These are phyloP conservation scores for Lypha dubia DNA, from an alignment of 2,888 invertebrate species.

Conservation along the genomic window DNA sequence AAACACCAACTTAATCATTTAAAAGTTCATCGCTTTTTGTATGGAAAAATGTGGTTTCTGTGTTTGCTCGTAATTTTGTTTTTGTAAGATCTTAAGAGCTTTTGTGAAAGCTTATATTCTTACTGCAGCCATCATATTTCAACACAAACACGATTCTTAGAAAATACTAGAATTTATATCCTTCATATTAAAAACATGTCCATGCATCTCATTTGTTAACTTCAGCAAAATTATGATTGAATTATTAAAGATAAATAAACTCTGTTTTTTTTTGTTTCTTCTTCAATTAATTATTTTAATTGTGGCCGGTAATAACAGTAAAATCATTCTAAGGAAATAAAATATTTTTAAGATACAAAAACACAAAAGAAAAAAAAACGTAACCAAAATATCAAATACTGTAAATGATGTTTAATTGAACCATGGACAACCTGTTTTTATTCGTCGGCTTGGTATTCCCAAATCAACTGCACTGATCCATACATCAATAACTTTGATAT, in stretches of 20 bases:
- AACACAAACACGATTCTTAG: background rate
- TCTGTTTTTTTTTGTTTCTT: no score
- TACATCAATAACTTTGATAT: conserved; percentile 2
- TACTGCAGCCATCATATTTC: background rate
- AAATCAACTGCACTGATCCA: conserved; percentile 30
- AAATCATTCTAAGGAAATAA: background rate
- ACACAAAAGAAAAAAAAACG: background rate
- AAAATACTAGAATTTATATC: background rate
- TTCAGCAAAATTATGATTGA: background rate
- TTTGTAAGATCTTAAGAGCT: no score
- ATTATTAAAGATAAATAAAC: background rate
- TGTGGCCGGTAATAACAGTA: conserved; percentile 11
- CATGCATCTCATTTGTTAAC: background rate
- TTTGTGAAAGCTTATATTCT: background rate
- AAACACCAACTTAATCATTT: no score
- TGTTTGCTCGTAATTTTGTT: no score
- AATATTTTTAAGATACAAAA: background rate
- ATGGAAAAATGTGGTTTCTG: no score
- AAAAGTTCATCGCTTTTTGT: no score
- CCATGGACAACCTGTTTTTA: conserved; percentile 27
- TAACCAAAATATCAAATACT: conserved; percentile 7
- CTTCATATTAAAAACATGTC: background rate
- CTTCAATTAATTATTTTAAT: conserved; percentile 40
- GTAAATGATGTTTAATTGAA: conserved; percentile 28
- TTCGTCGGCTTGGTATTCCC: conserved; percentile 40